A percentile compares a stretch with the other conserved stretches of the same genome.
Conservation (phyloP, 2,113 vertebrate genomes). For the Phylloscopus whistleri region DNA sequence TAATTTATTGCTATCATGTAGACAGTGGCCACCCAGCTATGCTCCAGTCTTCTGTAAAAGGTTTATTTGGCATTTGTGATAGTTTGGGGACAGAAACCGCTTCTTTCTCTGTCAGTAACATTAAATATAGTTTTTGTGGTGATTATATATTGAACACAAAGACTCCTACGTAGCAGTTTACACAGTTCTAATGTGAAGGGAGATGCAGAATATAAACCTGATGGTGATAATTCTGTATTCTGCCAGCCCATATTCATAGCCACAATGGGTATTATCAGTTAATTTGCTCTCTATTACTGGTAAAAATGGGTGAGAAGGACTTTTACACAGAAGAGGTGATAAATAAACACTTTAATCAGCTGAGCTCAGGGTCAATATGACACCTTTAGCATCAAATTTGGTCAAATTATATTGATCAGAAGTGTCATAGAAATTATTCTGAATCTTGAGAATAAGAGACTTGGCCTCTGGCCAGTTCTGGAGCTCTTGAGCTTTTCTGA, state of each 20-base stretch:
- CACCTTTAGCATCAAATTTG: background rate
- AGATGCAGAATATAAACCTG: background rate
- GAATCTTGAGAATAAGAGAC: background rate
- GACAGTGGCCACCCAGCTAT: background rate
- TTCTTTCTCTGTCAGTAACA: background rate
- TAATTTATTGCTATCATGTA: background rate
- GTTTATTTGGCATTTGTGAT: background rate
- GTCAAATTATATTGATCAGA: background rate
- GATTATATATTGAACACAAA: background rate
- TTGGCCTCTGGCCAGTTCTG: background rate
- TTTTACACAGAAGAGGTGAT: background rate
- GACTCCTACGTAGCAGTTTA: background rate
- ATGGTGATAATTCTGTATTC: background rate
- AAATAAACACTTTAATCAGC: background rate
- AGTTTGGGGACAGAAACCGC: background rate
- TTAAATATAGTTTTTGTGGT: background rate
- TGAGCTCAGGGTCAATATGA: background rate
- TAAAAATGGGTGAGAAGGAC: background rate
- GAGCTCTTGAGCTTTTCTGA: background rate
- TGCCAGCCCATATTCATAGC: background rate
- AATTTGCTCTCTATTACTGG: background rate
- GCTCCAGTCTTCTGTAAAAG: background rate
- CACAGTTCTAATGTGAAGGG: background rate
- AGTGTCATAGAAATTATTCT: background rate
- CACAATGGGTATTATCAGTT: background rate